These are phyloP conservation scores for Pantelozetes paolii DNA, from an alignment of 2,888 invertebrate genomes.

Conservation along the genomic window DNA sequence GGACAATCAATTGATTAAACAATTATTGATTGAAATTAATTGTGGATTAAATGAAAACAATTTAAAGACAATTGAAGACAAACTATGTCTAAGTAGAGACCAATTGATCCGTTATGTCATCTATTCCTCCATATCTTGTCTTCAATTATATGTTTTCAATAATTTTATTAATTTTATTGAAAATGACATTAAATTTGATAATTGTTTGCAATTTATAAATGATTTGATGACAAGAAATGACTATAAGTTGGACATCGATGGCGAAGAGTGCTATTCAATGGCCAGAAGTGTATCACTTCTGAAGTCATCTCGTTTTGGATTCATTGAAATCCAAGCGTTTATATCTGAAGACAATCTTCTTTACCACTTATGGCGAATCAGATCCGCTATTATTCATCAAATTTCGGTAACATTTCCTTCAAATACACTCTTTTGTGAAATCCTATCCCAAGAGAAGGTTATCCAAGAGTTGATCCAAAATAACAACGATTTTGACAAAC, in stretches of 20 bases:
- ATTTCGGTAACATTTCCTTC: constrained; percentile 6
- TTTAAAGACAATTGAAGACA: neutral
- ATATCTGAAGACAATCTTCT: neutral
- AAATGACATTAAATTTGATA: constrained; percentile 4
- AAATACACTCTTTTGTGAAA: constrained; percentile 25
- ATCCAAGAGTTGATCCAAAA: constrained; percentile 5
- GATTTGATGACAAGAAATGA: constrained; percentile 7
- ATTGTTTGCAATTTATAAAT: constrained; percentile 36
- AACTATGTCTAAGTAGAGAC: neutral
- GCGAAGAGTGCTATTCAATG: constrained; percentile 2
- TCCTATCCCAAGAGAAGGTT: neutral
- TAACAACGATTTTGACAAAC: neutral
- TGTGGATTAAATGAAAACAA: neutral
- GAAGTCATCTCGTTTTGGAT: constrained; percentile 4
- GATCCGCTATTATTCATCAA: constrained; percentile 37
- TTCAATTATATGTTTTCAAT: constrained; percentile 38
- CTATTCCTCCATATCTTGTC: constrained; percentile 22
- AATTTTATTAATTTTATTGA: constrained; percentile 35
- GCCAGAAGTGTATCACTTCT: constrained; percentile 36
- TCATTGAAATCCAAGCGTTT: neutral
- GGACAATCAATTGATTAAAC: constrained; percentile 1
- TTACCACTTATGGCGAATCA: constrained; percentile 31
- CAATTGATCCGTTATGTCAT: neutral
- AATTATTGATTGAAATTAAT: constrained; percentile 3
- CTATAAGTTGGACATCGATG: constrained; percentile 29